Evolutionary conservation across 1,140 invertebrate genomes (phyloP).

Genomic region (Stenopsyche tienmushanensis): DNA sequence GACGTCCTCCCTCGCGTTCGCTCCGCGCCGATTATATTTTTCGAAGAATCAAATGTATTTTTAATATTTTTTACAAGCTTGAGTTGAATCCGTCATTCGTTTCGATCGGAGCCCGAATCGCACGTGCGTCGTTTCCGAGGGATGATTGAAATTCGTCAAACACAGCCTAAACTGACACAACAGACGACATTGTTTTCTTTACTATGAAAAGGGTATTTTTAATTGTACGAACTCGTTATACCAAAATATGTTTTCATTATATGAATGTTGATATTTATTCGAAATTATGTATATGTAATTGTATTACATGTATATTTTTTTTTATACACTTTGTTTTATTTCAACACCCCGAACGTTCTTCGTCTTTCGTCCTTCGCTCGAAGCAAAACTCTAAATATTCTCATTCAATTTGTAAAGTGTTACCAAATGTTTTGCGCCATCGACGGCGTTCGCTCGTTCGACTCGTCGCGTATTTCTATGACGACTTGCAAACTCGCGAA

Average conservation of each 20-base stretch:
- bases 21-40: no score
- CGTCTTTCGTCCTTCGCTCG: no score
- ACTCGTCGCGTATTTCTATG: no score
- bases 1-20: no score
- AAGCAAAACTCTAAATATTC: no score
- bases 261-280: constrained; percentile 30
- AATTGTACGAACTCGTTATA: constrained; percentile 20
- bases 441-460: no score
- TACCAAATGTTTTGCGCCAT: no score
- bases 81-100: not conserved
- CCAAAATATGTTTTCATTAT: constrained; percentile 7
- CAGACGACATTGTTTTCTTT: constrained; percentile 5
- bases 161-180: no score
- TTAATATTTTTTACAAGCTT: not conserved
- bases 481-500: no score
- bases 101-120: not conserved
- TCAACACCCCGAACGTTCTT: constrained; percentile 10
- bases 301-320: constrained; percentile 41
- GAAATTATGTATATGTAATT: constrained; percentile 36
- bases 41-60: not conserved
- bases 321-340: constrained; percentile 30
- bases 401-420: no score
- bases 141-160: no score
- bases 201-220: constrained; percentile 4
- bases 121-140: no score